Percentiles rank a stretch among this genome's conserved stretches.
Evolutionary conservation across 1,140 invertebrate genomes (phyloP).

Genomic region (Hetaerina americana): DNA sequence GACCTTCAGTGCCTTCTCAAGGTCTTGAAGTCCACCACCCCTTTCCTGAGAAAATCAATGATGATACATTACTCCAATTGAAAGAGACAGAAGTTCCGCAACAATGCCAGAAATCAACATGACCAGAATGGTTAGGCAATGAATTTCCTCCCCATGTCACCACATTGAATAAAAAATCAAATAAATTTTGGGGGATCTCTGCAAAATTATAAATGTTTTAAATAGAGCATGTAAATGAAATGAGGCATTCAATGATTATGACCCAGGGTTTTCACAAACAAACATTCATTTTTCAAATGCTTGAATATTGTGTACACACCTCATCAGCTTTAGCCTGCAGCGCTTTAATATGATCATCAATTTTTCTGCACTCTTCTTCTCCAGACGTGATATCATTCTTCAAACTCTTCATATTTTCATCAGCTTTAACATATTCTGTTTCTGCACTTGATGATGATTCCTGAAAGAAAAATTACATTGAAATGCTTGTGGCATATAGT

Average conservation of each 20-base stretch:
- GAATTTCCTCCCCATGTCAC: constrained; percentile 5
- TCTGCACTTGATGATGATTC: constrained; percentile 24
- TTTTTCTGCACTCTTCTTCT: constrained; percentile 28
- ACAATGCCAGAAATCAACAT: constrained; percentile 5
- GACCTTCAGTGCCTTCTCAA: constrained; percentile 51
- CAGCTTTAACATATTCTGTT: constrained; percentile 35
- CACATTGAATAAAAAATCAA: too few species aligned
- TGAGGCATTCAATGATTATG: too few species aligned
- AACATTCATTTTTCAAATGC: too few species aligned
- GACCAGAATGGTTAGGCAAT: constrained; percentile 4
- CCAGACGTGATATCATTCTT: constrained; percentile 30
- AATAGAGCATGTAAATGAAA: too few species aligned
- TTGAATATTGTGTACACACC: constrained; percentile 32
- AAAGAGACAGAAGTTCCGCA: constrained; percentile 7
- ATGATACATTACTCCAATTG: constrained; percentile 5
- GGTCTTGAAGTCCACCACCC: constrained; percentile 44
- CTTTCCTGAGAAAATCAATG: constrained; percentile 44
- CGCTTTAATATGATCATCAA: constrained; percentile 40
- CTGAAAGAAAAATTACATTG: neutral
- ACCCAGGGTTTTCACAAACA: too few species aligned
- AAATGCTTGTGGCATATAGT: too few species aligned
- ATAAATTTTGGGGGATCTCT: too few species aligned
- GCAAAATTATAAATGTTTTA: too few species aligned
- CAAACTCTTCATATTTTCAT: constrained; percentile 33
- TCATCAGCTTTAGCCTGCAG: constrained; percentile 38